These are phyloP conservation scores for Callaeas wilsoni DNA, from an alignment of 2,113 vertebrate species.

Conservation along the genomic window DNA sequence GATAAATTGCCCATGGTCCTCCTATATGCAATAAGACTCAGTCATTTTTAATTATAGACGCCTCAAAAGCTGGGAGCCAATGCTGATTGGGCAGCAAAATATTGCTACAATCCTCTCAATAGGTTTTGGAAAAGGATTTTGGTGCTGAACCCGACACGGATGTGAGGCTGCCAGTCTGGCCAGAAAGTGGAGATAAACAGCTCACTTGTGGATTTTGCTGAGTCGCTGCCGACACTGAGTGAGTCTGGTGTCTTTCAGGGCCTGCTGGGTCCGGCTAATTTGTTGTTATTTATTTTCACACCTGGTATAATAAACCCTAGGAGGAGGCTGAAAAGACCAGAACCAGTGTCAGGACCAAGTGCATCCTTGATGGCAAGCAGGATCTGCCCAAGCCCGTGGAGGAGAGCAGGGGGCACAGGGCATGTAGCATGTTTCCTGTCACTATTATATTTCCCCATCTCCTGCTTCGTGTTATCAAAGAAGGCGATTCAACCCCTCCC, in stretches of 20 bases:
- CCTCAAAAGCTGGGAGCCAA: neutral
- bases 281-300: neutral
- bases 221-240: neutral
- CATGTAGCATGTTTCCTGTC: neutral
- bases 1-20: constrained; percentile 14
- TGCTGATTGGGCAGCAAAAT: constrained; percentile 6
- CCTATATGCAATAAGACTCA: constrained; percentile 4
- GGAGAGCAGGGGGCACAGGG: neutral
- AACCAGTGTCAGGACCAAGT: neutral
- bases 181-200: neutral
- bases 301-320: neutral
- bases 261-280: neutral
- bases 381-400: neutral
- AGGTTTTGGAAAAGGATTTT: neutral
- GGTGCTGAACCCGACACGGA: neutral
- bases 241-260: neutral
- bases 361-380: accelerated
- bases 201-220: neutral
- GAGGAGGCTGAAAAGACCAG: neutral
- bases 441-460: neutral
- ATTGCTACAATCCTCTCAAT: neutral
- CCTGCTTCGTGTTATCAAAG: neutral
- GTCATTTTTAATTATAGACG: constrained; percentile 41
- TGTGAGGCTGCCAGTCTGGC: neutral
- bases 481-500: accelerated